Percentiles rank a stretch among this genome's conserved stretches.
These are phyloP conservation scores for Polypedilum vanderplanki DNA, from an alignment of 1,140 invertebrate genomes.

Conservation along the genomic window DNA sequence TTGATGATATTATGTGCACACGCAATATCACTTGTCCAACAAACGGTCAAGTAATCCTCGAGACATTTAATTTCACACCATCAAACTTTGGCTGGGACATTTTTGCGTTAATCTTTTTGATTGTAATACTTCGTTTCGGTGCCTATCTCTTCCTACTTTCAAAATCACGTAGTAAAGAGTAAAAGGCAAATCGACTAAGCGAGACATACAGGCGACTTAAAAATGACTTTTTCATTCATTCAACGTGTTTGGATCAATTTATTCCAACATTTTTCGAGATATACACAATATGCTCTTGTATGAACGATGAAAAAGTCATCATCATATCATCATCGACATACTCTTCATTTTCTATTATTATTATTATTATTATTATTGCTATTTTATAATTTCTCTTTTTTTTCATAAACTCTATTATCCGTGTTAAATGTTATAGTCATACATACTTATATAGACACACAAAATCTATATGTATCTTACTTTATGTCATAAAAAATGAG, in stretches of 20 bases:
- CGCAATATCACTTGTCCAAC: conserved; percentile 65
- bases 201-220: neutral
- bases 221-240: neutral
- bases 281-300: no score
- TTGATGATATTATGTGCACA: conserved; percentile 65
- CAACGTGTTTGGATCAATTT: neutral
- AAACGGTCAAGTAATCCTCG: conserved; percentile 67
- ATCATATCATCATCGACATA: no score
- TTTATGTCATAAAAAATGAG: no score
- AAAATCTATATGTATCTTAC: no score
- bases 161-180: conserved; percentile 27
- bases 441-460: no score
- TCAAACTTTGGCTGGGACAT: conserved; percentile 44
- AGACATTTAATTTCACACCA: conserved; percentile 69
- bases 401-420: no score
- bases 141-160: conserved; percentile 30
- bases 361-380: no score
- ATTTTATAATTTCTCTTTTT: no score
- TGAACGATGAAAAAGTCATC: no score
- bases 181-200: neutral
- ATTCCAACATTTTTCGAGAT: neutral
- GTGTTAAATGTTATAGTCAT: no score
- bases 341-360: no score
- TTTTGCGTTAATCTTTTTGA: neutral
- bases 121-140: conserved; percentile 24